Conservation (phyloP, 2,113 vertebrate species). For the Motacilla alba region DNA sequence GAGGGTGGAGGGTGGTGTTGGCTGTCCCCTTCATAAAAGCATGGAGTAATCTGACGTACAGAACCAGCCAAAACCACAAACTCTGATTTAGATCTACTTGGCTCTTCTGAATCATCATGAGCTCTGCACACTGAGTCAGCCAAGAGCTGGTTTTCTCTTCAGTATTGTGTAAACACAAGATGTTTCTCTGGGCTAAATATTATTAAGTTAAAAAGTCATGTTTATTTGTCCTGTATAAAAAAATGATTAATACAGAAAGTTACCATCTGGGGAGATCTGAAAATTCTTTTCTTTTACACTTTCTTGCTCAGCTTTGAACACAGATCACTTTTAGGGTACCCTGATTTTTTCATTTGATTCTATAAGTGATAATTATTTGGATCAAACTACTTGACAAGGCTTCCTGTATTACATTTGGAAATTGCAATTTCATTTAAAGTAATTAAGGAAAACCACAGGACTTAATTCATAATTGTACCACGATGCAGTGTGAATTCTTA, state of each 20-base stretch:
- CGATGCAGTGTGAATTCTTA: background rate
- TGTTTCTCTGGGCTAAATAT: constrained; percentile 53
- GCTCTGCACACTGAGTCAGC: constrained; percentile 40
- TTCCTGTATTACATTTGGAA: background rate
- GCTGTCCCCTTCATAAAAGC: background rate
- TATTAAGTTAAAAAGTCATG: constrained; percentile 32
- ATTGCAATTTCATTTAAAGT: background rate
- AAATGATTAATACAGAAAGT: background rate
- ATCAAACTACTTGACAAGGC: background rate
- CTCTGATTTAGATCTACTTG: constrained; percentile 53
- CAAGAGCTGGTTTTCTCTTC: constrained; percentile 38
- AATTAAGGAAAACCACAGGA: background rate
- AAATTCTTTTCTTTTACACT: background rate
- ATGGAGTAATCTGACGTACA: background rate
- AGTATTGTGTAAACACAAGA: constrained; percentile 55
- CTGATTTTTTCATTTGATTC: background rate
- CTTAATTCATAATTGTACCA: background rate
- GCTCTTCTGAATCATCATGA: constrained; percentile 47
- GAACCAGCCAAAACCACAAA: constrained; percentile 39
- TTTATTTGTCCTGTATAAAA: constrained; percentile 26
- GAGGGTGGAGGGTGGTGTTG: background rate
- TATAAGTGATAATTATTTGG: background rate
- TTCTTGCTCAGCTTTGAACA: background rate
- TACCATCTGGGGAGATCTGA: background rate
- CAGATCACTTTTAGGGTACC: background rate